Evolutionary conservation across 2,113 vertebrate species (phyloP).

Genomic region (Oncorhynchus kisutch): DNA sequence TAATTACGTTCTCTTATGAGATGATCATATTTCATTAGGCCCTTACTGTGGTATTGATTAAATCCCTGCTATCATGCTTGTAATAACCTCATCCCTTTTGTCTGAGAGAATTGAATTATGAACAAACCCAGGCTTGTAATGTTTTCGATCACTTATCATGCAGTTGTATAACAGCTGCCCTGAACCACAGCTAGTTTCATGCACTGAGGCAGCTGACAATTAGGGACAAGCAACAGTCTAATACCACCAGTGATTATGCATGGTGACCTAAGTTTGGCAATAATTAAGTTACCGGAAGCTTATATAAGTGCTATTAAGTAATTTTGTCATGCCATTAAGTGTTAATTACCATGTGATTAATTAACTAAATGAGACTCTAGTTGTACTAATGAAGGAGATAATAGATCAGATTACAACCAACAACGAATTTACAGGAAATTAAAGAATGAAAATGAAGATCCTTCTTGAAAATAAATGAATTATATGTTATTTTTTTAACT

Average conservation of each 20-base stretch:
- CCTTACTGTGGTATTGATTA: constrained; percentile 49
- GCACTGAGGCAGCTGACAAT: background rate
- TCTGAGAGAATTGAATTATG: constrained; percentile 52
- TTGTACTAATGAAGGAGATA: background rate
- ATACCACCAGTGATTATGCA: constrained; percentile 43
- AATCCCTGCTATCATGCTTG: constrained; percentile 39
- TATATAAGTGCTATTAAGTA: background rate
- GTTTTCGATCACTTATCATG: constrained; percentile 43
- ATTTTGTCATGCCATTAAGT: background rate
- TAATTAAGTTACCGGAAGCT: background rate
- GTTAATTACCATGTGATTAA: background rate
- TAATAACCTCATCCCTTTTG: constrained; percentile 54
- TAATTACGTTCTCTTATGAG: constrained; percentile 46
- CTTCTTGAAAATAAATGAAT: too few species aligned
- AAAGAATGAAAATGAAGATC: too few species aligned
- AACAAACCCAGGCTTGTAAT: constrained; percentile 40
- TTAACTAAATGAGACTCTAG: background rate
- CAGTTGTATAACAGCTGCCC: constrained; percentile 50
- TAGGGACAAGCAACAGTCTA: background rate
- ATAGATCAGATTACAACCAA: background rate
- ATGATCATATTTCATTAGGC: constrained; percentile 52
- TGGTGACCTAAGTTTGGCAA: constrained; percentile 21
- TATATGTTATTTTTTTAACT: too few species aligned
- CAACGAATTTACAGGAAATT: background rate
- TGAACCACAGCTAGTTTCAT: constrained; percentile 44